Evolutionary conservation across 2,797 vertebrate species (phyloP), one percentile per base, ranked within the genome.

Genomic region (Pampus argenteus): DNA sequence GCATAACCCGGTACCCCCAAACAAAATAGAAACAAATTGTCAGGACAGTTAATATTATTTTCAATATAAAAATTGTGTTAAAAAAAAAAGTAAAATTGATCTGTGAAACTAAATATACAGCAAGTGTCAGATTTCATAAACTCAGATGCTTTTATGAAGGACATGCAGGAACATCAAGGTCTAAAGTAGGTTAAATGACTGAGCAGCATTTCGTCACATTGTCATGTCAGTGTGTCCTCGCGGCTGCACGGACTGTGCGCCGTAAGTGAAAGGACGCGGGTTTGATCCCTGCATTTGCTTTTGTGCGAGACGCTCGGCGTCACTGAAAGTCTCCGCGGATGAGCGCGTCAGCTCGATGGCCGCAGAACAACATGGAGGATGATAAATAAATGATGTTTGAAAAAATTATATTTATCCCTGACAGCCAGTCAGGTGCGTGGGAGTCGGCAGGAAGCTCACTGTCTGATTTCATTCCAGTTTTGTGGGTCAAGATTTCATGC

Each of bases 321-420:
- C 75, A 26, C 44, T 9, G 23, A 2, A 51, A 48, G 2, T 7
- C 5, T 13, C 70, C 23, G 67, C 50, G 60, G 40, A 70, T 36
- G 68, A 75, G 67, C 17, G 52, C 78, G 82, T 86, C 74, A 64
- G 78, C 82, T 79, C 50, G 34, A 10, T 79, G 52, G 62, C 74
- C 61, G 81, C 31, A 25, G 66, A 80, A 66, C 78, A 79, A 84
- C 75, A 56, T 13, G 68, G 71, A 54, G 65, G 63, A 76, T 71
- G 13, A 81, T 81, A 79, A 84, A 86, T 86, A 82, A 86, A 84
- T 77, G 82, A 84, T 75, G 72, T 64, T 69, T 78, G 67, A 78
- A 71, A 31, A 59, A 84, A 76, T 77, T 68, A 64, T 71, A 79
- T 88, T 84, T 69, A 77, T 78, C 71, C 73, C 55, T 38, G 71